Base-by-base conservation (phyloP, 1,140 invertebrate genomes). In the Vanessa atalanta region DNA sequence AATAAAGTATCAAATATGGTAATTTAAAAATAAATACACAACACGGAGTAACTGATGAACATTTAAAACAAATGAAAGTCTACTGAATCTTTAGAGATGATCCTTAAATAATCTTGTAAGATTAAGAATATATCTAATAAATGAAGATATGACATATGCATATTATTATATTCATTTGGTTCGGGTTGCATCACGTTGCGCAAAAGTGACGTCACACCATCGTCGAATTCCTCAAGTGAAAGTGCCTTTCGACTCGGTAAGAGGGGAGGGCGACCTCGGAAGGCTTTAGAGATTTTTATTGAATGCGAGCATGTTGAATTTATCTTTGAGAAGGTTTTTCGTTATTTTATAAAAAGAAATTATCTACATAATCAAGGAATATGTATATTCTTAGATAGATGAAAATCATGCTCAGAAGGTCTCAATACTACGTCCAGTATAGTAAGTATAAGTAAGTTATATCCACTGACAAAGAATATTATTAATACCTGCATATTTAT, bases 221-320 rank as follows among this genome's bases (percentile, higher is more conserved):
- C 73, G 73, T 79, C 84, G 75, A 91, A 91, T 90, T 91, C 89
- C 77, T 80, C 31, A 48, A 88, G 89, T 89, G 89, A 91, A 91
- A 91, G 89, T 91, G 81, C 85, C 85, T 89, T 89, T 91, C 87
- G 76, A 86, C 67, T 71, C 60, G 70, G 78, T 55, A 69, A 64
- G 81, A 77, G 77, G 68, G 76, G 31, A 60, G 70, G 31, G 70
- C 66, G 51, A 68, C 43, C 51, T 65, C 15, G 65, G 70, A 69
- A 74, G 66, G 66, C 53, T 73, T 73, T 51, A 57, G 23, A 63
- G 47, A 48, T 55, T 69, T 68, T 64, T 73, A 37, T 73, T 69
- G 48, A 57, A 64, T 53, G 15, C 57, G 26, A 15, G 48, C 48
- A 31, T 4, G 3, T 51, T 51, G 14, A 14, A 51, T 14, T 14